Base-by-base conservation (phyloP, 2,113 vertebrate species). In the Oncorhynchus masou region DNA sequence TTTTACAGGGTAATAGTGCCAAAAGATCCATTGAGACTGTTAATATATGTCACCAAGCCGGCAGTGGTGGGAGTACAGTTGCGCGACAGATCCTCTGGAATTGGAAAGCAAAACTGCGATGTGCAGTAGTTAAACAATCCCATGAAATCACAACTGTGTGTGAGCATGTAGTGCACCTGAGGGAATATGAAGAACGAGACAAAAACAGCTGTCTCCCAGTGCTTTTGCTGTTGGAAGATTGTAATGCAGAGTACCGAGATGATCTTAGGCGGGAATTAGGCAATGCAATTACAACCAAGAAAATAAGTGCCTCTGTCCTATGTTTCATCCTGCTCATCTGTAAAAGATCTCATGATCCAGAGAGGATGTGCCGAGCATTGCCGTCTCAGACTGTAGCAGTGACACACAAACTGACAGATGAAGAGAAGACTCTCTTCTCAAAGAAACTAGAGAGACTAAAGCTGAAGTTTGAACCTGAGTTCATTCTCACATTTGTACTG, bases 251-350 rank as follows among this genome's bases (percentile, higher is more conserved):
- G 4, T 91, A 91, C 3, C 66, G 89, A 0, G 67, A 92, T 8
- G 84, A 92, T 0, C 24, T 94, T 22, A 74, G 3, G 31, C 5
- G 1, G 6, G 80, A 87, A 0, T 74, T 95, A 82, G 62, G 31
- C 31, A 84, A 87, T 70, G 91, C 88, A 0, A 82, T 87, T 75
- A 0, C 70, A 16, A 81, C 27, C 0, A 90, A 87, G 74, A 92
- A 87, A 48, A 88, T 85, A 5, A 88, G 13, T 8, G 0, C 74
- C 0, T 70, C 74, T 64, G 89, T 79, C 60, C 60, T 89, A 62
- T 92, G 90, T 0, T 94, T 94, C 60, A 89, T 95, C 71, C 16
- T 95, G 20, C 64, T 94, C 8, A 91, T 87, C 71, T 95, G 94
- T 0, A 94, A 9, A 25, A 1, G 90, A 68, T 92, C 83, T 66